Conservation (phyloP, 2,113 vertebrate genomes). For the Clarias macrocephalus region DNA sequence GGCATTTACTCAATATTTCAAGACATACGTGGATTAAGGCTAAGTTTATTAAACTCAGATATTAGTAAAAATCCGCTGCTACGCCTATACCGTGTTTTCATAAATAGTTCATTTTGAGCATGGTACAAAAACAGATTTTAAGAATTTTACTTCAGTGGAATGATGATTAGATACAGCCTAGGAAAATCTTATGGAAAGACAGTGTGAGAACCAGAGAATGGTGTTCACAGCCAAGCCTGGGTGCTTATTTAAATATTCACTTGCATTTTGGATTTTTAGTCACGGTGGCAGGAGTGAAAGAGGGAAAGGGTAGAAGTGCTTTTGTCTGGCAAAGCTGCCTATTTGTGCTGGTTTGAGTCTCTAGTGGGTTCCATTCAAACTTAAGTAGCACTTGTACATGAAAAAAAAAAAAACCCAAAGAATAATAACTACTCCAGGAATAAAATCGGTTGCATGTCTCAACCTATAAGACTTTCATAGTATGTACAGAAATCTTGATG, state of each 20-base stretch:
- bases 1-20: background rate
- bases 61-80: background rate
- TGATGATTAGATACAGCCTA: slow-evolving; percentile 57
- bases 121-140: background rate
- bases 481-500: background rate
- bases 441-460: background rate
- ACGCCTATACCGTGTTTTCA: background rate
- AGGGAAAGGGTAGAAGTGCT: slow-evolving; percentile 38
- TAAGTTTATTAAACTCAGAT: background rate
- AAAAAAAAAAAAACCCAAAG: slow-evolving; percentile 28
- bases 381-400: slow-evolving; percentile 20
- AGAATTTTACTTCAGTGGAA: slow-evolving; percentile 52
- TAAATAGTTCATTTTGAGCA: background rate
- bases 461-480: background rate
- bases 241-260: slow-evolving; percentile 60
- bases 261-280: slow-evolving; percentile 50
- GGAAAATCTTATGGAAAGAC: slow-evolving; percentile 58
- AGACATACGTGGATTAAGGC: background rate
- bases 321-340: slow-evolving; percentile 41
- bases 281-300: slow-evolving; percentile 44
- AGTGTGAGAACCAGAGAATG: slow-evolving; percentile 61
- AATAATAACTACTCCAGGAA: background rate
- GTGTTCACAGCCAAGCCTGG: slow-evolving; percentile 56
- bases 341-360: slow-evolving; percentile 34
- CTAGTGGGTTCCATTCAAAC: slow-evolving; percentile 41